Percentiles rank a stretch among this genome's conserved stretches.
Conservation (phyloP, 2,888 invertebrate genomes). For the Timandra comae region DNA sequence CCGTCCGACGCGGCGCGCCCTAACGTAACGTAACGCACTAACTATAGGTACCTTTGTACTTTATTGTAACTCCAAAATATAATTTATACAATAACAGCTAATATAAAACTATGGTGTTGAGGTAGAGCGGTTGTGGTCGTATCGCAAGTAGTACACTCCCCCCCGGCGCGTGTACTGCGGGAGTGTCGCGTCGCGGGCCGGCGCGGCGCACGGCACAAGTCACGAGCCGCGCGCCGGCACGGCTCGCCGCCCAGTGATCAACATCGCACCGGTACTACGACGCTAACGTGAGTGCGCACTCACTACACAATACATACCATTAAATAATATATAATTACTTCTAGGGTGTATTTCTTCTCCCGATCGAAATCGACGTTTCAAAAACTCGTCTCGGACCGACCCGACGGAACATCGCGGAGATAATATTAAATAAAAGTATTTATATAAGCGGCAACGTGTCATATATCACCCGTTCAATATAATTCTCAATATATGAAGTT, state of each 20-base stretch:
- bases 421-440: constrained; percentile 70
- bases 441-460: constrained; percentile 75
- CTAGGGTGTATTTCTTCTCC: constrained; percentile 76
- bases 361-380: constrained; percentile 74
- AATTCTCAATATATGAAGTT: constrained; percentile 76
- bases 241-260: constrained; percentile 56
- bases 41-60: constrained; percentile 60
- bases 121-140: constrained; percentile 67
- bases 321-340: constrained; percentile 68
- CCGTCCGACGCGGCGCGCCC: constrained; percentile 57
- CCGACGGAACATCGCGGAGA: constrained; percentile 72
- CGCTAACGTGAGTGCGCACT: constrained; percentile 62
- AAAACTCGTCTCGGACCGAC: constrained; percentile 74
- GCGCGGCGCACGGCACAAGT: constrained; percentile 5
- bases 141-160: no score
- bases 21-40: constrained; percentile 45
- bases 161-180: constrained; percentile 31
- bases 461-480: constrained; percentile 77
- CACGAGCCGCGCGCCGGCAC: constrained; percentile 7
- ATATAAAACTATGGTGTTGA: constrained; percentile 64
- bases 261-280: constrained; percentile 68
- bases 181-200: constrained; percentile 9
- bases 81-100: constrained; percentile 73
- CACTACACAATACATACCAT: constrained; percentile 58
- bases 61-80: constrained; percentile 71